A percentile compares a stretch with the other conserved stretches of the same genome.
Conservation (phyloP, 2,888 invertebrate genomes). For the Metalampra italica region DNA sequence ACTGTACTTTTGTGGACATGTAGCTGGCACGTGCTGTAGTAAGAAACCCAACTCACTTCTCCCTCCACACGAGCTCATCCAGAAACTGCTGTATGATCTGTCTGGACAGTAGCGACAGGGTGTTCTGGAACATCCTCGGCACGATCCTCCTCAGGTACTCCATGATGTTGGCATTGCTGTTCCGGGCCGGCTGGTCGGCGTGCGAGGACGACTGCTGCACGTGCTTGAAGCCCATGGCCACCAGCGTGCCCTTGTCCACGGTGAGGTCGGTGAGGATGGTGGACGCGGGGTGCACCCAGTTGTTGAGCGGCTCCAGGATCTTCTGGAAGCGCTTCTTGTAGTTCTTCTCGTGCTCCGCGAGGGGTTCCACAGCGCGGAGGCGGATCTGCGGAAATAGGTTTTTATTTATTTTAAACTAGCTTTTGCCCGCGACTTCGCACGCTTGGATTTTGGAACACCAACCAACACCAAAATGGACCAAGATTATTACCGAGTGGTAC, state of each 20-base stretch:
- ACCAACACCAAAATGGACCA: too few species aligned
- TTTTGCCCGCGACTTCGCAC: too few species aligned
- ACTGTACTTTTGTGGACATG: too few species aligned
- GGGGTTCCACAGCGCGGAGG: conserved; percentile 89
- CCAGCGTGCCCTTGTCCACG: conserved; percentile 88
- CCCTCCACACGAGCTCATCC: conserved; percentile 93
- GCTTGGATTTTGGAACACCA: too few species aligned
- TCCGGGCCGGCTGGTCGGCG: conserved; percentile 63
- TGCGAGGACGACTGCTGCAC: conserved; percentile 82
- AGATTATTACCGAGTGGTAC: too few species aligned
- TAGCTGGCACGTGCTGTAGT: too few species aligned
- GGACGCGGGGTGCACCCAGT: conserved; percentile 89
- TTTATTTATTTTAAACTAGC: neutral
- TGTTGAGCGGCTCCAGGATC: conserved; percentile 86
- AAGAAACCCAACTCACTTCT: conserved; percentile 62
- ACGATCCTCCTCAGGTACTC: conserved; percentile 91
- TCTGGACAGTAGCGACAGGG: conserved; percentile 87
- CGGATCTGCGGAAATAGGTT: conserved; percentile 73
- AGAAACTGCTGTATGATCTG: conserved; percentile 94
- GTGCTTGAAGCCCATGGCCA: conserved; percentile 87
- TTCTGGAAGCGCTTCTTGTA: conserved; percentile 90
- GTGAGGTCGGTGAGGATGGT: conserved; percentile 89
- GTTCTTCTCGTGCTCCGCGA: conserved; percentile 87
- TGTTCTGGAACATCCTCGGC: conserved; percentile 94
- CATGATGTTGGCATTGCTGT: conserved; percentile 88